phyloP scores from a whole-genome alignment of 2,113 vertebrate genomes.

The Ammodramus savannarum region DNA sequence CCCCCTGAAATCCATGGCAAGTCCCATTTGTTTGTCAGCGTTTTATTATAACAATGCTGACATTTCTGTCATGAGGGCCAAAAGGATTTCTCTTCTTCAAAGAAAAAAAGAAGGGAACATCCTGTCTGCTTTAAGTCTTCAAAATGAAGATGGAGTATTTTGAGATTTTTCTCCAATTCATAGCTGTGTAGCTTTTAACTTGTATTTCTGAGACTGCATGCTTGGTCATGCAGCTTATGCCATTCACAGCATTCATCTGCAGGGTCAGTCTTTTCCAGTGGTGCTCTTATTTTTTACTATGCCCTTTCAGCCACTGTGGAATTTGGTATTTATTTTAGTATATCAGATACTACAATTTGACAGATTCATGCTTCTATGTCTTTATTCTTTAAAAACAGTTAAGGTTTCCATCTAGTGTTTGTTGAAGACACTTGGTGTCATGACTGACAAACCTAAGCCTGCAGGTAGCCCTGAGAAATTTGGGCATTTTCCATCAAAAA shows the following conservation, averaged over 20 bases:
- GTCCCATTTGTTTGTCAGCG: background rate
- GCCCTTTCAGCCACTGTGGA: background rate
- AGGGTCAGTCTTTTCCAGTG: background rate
- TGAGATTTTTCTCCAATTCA: background rate
- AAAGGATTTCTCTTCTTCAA: background rate
- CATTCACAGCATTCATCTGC: background rate
- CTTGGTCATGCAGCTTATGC: background rate
- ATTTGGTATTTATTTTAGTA: background rate
- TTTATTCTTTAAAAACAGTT: slow-evolving; percentile 21
- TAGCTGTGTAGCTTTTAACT: background rate
- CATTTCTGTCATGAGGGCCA: background rate
- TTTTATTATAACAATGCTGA: background rate
- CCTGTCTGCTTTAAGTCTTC: background rate
- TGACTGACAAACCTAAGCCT: background rate
- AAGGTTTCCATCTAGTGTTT: slow-evolving; percentile 53
- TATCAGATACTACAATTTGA: background rate
- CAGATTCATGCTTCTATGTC: background rate
- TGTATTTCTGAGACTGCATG: background rate
- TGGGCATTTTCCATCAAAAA: background rate
- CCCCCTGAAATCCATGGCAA: background rate
- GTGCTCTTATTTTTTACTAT: background rate
- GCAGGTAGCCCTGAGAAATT: background rate
- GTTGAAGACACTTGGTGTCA: background rate
- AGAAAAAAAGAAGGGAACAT: background rate
- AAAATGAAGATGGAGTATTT: background rate